Conservation (phyloP, 2,797 vertebrate genomes). For the Luscinia luscinia region DNA sequence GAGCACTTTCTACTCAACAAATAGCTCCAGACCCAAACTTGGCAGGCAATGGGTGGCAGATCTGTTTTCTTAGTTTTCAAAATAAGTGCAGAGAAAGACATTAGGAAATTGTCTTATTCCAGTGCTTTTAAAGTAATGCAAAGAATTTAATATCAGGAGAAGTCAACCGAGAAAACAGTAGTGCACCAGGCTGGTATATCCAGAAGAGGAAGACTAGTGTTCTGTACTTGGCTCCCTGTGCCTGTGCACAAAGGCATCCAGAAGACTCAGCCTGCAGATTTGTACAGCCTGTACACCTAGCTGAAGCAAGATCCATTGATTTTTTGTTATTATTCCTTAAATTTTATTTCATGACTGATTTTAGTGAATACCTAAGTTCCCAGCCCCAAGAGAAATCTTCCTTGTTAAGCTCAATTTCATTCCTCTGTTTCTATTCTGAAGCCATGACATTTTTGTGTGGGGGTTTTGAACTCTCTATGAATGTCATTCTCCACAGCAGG, state of each 20-base stretch:
- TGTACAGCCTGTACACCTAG: neutral
- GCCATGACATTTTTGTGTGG: neutral
- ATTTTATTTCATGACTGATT: neutral
- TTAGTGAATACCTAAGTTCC: neutral
- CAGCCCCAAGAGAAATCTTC: neutral
- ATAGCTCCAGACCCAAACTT: constrained; percentile 45
- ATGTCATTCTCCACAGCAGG: neutral
- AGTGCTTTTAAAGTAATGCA: neutral
- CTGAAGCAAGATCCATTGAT: neutral
- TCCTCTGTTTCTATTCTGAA: constrained; percentile 11
- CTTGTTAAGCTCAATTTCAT: neutral
- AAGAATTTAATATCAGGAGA: neutral
- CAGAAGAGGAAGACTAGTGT: neutral
- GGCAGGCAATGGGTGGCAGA: constrained; percentile 30
- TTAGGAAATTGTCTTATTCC: constrained; percentile 19
- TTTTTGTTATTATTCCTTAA: neutral
- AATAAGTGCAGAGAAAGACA: neutral
- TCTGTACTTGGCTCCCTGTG: neutral
- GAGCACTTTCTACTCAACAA: constrained; percentile 10
- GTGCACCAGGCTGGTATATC: neutral
- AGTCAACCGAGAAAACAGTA: neutral
- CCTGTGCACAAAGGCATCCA: neutral
- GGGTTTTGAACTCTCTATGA: neutral
- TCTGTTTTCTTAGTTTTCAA: constrained; percentile 57
- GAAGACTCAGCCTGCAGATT: neutral